A percentile compares a stretch with the other conserved stretches of the same genome.
These are phyloP conservation scores for Oostethus manadensis DNA, from an alignment of 2,113 vertebrate species.

Conservation along the genomic window DNA sequence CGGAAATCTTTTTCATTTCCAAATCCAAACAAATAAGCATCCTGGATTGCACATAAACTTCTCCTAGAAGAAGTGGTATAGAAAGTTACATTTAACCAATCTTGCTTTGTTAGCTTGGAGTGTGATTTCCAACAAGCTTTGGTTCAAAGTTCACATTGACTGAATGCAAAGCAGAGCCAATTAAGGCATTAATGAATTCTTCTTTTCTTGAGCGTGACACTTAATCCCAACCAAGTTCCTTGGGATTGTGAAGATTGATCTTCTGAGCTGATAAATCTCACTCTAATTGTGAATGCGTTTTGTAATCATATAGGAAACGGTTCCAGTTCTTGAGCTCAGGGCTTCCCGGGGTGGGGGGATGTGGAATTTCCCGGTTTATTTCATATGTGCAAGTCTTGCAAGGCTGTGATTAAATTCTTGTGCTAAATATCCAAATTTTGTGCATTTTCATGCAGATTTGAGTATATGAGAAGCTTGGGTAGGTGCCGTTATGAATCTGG, in stretches of 20 bases:
- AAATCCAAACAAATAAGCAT: no score
- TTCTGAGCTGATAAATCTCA: slow-evolving; percentile 11
- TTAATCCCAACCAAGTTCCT: slow-evolving; percentile 17
- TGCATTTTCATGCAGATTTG: slow-evolving; percentile 39
- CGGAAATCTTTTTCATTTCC: no score
- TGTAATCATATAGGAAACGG: slow-evolving; percentile 9
- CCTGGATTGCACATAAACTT: no score
- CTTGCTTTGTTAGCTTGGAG: background rate
- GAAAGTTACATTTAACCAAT: background rate
- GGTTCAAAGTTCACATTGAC: slow-evolving; percentile 30
- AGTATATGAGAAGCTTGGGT: slow-evolving; percentile 23
- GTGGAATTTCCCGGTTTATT: slow-evolving; percentile 22
- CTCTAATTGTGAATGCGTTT: slow-evolving; percentile 11
- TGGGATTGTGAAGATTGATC: slow-evolving; percentile 7
- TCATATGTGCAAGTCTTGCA: slow-evolving; percentile 4
- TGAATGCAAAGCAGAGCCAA: slow-evolving; percentile 21
- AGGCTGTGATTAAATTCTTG: slow-evolving; percentile 24
- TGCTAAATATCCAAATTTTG: slow-evolving; percentile 25
- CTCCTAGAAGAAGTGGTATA: background rate
- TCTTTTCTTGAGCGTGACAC: slow-evolving; percentile 26
- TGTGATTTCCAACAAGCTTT: slow-evolving; percentile 9
- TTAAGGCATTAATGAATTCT: slow-evolving; percentile 30
- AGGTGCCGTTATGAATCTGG: slow-evolving; percentile 37
- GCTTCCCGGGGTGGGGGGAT: background rate
- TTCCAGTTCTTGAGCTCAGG: slow-evolving; percentile 1